Evolutionary conservation across 2,888 invertebrate genomes (phyloP), one percentile per base, ranked within the genome.

Genomic region (Agriopis marginaria): DNA sequence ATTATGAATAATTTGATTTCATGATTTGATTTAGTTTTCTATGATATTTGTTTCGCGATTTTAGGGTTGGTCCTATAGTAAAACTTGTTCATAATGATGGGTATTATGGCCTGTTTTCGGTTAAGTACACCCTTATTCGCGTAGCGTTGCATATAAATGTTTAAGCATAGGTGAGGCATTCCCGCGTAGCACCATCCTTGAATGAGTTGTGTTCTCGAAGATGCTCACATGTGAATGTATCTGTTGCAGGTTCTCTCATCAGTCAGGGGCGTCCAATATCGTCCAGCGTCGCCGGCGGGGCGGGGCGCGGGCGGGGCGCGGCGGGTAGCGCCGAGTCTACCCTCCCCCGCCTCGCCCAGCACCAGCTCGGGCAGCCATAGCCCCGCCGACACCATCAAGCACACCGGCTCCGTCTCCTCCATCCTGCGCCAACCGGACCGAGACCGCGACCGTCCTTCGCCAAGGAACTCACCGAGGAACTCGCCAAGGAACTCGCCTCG

Each of bases 341-440:
- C 96, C 86, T 96, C 97, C 85, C 97, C 97, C 95, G 97, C 97
- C 95, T 97, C 97, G 88, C 97, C 97, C 96, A 97, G 97, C 96
- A 97, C 96, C 95, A 96, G 97, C 94, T 97, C 97, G 85, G 97
- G 97, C 86, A 97, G 96, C 80, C 97, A 97, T 87, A 97, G 97
- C 83, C 97, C 97, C 80, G 97, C 97, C 80, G 97, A 97, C 83
- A 96, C 96, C 75, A 96, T 96, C 88, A 96, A 96, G 86, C 96
- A 96, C 89, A 93, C 91, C 74, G 92, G 94, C 76, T 94, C 94
- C 65, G 92, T 93, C 70, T 92, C 91, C 63, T 94, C 94, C 40
- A 92, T 93, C 66, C 82, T 91, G 79, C 87, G 92, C 42, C 90
- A 93, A 81, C 94, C 94, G 47, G 92, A 93, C 75, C 91, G 61